These are phyloP conservation scores for Tyto alba DNA, from an alignment of 2,113 vertebrate species.

Conservation along the genomic window DNA sequence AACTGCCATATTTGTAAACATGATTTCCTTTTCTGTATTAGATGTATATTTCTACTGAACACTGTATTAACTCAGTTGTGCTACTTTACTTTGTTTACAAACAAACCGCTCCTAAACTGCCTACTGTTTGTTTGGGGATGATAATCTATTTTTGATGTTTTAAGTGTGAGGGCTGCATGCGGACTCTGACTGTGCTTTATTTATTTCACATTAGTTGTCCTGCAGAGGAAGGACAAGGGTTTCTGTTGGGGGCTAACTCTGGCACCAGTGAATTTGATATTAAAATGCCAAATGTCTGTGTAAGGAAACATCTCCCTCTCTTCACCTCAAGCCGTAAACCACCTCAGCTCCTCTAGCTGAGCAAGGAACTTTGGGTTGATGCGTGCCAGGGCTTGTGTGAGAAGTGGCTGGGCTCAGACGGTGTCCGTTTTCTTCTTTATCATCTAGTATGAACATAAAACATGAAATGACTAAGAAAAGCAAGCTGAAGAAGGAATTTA, in stretches of 20 bases:
- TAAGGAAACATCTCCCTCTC: not conserved
- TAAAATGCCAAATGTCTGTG: too few relatives aligned
- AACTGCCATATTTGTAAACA: not conserved
- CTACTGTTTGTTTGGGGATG: not conserved
- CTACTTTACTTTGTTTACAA: not conserved
- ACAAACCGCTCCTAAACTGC: not conserved
- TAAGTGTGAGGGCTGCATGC: not conserved
- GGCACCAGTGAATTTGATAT: not conserved
- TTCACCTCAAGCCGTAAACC: not conserved
- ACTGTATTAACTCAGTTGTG: rapidly evolving
- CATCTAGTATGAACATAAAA: not conserved
- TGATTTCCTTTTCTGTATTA: not conserved
- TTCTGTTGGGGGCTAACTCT: not conserved
- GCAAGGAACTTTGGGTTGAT: not conserved
- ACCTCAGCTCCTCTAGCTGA: not conserved
- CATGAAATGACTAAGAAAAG: not conserved
- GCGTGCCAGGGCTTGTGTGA: not conserved
- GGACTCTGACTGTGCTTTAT: not conserved
- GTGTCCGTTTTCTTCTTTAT: not conserved
- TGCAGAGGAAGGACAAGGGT: not conserved
- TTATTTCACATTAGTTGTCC: rapidly evolving
- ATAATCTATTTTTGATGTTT: not conserved
- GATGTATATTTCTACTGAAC: not conserved
- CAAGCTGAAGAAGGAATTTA: not conserved
- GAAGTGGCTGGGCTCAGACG: not conserved